Percentiles rank a stretch among this genome's conserved stretches.
These are phyloP conservation scores for Semaprochilodus insignis DNA, from an alignment of 2,797 vertebrate species.

Conservation along the genomic window DNA sequence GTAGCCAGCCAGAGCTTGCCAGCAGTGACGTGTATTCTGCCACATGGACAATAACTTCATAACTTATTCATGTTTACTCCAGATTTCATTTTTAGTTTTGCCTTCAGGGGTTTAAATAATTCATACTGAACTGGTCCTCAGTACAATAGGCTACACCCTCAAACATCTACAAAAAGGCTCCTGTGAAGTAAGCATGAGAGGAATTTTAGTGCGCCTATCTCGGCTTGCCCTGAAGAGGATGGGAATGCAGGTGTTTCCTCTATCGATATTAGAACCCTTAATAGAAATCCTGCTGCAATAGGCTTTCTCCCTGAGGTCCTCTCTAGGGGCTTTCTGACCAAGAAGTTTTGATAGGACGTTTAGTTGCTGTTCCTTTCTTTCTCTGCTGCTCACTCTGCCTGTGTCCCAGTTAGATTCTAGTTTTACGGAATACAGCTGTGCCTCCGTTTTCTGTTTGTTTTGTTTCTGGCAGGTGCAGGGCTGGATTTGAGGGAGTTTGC, in stretches of 20 bases:
- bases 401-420: neutral
- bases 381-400: too few relatives aligned
- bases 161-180: constrained; percentile 22
- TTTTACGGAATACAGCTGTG: neutral
- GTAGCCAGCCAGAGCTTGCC: constrained; percentile 12
- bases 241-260: neutral
- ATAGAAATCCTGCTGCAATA: neutral
- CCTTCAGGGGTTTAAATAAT: constrained; percentile 22
- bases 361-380: neutral
- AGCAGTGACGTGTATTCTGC: neutral
- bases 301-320: neutral
- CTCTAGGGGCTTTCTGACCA: neutral
- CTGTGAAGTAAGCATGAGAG: neutral
- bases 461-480: too few relatives aligned
- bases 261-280: constrained; percentile 14
- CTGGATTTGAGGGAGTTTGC: too few relatives aligned
- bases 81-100: constrained; percentile 34
- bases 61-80: constrained; percentile 35
- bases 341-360: constrained; percentile 1
- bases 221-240: neutral
- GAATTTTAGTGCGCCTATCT: neutral
- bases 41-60: constrained; percentile 31
- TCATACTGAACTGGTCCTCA: constrained; percentile 10
- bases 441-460: neutral
- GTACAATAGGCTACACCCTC: neutral